Base-by-base conservation (phyloP, 2,888 invertebrate genomes). In the Lasioglossum leucozonium region DNA sequence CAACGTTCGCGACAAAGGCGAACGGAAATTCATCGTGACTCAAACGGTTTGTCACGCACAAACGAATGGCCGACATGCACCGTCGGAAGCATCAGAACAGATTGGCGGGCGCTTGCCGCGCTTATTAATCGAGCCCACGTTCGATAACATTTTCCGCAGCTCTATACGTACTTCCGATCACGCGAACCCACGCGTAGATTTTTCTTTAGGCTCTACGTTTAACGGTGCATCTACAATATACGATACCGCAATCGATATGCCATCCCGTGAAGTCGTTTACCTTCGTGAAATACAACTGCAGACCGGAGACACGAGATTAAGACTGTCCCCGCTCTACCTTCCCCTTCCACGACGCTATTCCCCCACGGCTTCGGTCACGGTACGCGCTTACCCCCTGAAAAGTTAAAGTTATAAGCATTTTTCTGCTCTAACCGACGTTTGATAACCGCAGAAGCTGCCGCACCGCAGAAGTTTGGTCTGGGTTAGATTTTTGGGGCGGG, bases 1-100 rank as follows among this genome's bases (percentile, higher is more conserved):
- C 69, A 40, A 69, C 69, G 69, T n/a, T n/a, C 0, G 2, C 40
- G 69, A 69, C 69, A 69, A 69, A 69, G n/a, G 69, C 37, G n/a
- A 69, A 69, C 69, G 69, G 69, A 69, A 69, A 40, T 69, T 22
- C 69, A 40, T 69, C 22, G 69, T 69, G 69, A 69, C 40, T 69
- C 69, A 40, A 69, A 40, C 69, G 40, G 69, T 69, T 69, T 69
- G 37, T 69, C 69, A 69, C 69, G 69, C 40, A 40, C n/a, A 69
- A 40, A 69, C 69, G 69, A 40, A 69, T 40, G 69, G 37, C 37
- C 69, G 40, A 69, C 69, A 22, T 69, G 40, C 69, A 40, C n/a
- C 69, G 40, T 69, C 69, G 69, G 69, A 69, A 69, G 37, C 40
- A n/a, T 40, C 69, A 1, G 69, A 69, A 69, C 69, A 37, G 69